Base-by-base conservation (phyloP, 2,888 invertebrate genomes). In the Trichopoda pennipes region DNA sequence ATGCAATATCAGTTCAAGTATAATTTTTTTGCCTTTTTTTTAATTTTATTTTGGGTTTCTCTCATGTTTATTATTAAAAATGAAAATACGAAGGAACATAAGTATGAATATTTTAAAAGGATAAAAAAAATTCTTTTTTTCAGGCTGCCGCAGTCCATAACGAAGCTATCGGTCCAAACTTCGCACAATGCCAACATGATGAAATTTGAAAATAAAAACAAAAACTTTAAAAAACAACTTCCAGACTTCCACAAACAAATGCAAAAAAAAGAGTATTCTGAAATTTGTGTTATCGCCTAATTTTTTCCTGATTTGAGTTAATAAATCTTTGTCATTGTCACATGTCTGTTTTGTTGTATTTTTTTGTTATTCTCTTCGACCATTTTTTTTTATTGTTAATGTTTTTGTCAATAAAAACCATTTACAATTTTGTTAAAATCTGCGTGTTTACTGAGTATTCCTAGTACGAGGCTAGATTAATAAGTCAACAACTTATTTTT, bases 271-370 rank as follows among this genome's bases (percentile, higher is more conserved):
- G 53, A 84, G 74, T 79, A 69, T 83, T 82, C 88, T 87, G 86
- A 89, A 89, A 88, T 89, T 82, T 82, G 82, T 87, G 89, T 84
- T 82, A 85, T 86, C 88, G 87, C 89, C 88, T 90, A 89, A 90
- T 89, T 89, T 90, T 87, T 86, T 81, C 77, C 60, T 79, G 75
- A 79, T 82, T 82, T 81, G 88, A 89, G 88, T 89, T 90, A 87
- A 89, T 89, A 89, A 89, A 89, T 89, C 88, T 89, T 87, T 88
- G 81, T 88, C 87, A 81, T 86, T 87, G 87, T 88, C 90, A 90
- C 87, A 87, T 89, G 88, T 88, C 89, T 79, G 75, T 75, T 77
- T 63, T 47, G 47, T 55, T 21, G 19, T 58, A 47, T 81, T 58
- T 19, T 61, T 49, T 68, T 51, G 23, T 19, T 49, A 1, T 19